A percentile compares a stretch with the other conserved stretches of the same genome.
These are phyloP conservation scores for Drosophila flavopinicola DNA, from an alignment of 2,888 invertebrate genomes.

Conservation along the genomic window DNA sequence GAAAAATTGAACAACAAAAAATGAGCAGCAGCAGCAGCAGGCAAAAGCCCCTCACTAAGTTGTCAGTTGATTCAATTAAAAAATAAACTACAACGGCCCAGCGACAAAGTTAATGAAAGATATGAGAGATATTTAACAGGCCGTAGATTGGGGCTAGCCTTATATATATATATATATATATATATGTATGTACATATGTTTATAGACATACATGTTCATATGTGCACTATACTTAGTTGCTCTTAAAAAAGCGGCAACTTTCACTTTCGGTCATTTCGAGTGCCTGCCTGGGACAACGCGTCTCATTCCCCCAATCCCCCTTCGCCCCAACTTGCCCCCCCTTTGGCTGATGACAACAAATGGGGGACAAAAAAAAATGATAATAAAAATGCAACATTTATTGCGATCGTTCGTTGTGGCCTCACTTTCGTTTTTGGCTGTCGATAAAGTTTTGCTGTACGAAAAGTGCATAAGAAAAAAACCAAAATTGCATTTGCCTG, in stretches of 20 bases:
- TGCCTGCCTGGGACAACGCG: conserved; percentile 41
- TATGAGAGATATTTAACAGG: conserved; percentile 53
- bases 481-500: conserved; percentile 66
- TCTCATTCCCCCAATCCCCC: conserved; percentile 32
- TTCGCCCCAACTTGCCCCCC: conserved; percentile 4
- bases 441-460: conserved; percentile 50
- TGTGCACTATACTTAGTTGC: conserved; percentile 22
- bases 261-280: conserved; percentile 66
- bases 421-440: conserved; percentile 55
- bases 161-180: not conserved
- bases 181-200: not conserved
- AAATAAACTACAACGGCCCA: conserved; percentile 42
- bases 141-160: conserved; percentile 12
- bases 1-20: conserved; percentile 14
- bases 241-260: conserved; percentile 58
- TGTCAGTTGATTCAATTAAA: conserved; percentile 74
- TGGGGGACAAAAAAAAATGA: conserved; percentile 47
- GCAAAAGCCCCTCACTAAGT: conserved; percentile 34
- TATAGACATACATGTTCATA: conserved; percentile 5
- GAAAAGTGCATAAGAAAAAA: conserved; percentile 55
- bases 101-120: conserved; percentile 57
- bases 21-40: not conserved
- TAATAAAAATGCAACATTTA: conserved; percentile 78
- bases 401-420: conserved; percentile 44
- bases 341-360: conserved; percentile 43